Evolutionary conservation across 2,888 invertebrate genomes (phyloP).

Genomic region (Pantelozetes paolii): DNA sequence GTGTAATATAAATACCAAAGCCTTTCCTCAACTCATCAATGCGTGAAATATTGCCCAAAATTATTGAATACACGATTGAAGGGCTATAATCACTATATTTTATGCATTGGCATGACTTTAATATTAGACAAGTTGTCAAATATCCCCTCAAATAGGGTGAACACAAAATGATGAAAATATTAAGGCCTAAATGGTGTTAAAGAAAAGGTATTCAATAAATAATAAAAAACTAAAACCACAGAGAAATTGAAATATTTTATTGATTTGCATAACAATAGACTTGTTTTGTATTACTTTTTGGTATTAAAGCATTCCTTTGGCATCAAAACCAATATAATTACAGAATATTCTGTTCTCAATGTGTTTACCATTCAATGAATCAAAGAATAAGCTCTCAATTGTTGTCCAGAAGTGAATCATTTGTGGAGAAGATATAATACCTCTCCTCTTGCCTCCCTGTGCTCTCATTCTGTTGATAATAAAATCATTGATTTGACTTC

Average conservation of each 20-base stretch:
- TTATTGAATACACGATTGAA: neutral
- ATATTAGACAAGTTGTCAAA: neutral
- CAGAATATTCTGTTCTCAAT: no score
- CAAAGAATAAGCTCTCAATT: neutral
- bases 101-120: neutral
- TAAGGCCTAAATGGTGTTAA: no score
- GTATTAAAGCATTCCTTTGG: neutral
- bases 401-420: neutral
- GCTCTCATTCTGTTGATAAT: neutral
- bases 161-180: no score
- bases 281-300: no score
- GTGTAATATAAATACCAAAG: neutral
- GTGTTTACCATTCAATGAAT: neutral
- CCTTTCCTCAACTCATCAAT: conserved; percentile 15
- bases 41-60: neutral
- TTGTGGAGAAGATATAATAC: neutral
- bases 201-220: no score
- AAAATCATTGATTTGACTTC: neutral
- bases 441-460: neutral
- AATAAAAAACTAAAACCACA: no score
- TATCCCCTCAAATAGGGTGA: no score
- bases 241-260: no score
- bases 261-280: no score
- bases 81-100: conserved; percentile 11
- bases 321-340: neutral